Evolutionary conservation across 2,113 vertebrate genomes (phyloP).

Genomic region (Laterallus jamaicensis): DNA sequence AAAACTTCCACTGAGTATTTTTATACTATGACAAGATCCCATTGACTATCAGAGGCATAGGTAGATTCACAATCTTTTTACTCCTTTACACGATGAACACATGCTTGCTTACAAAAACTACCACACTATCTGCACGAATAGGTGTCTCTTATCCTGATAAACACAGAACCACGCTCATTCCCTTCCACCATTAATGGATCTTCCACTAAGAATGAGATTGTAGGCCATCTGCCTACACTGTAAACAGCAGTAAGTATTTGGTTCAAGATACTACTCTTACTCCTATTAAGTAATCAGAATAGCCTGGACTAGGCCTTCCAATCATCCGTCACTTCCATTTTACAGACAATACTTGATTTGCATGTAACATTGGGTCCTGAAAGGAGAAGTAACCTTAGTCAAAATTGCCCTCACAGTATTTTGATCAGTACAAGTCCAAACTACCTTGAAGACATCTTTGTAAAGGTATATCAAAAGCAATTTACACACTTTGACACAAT

Average conservation of each 20-base stretch:
- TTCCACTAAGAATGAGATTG: background rate
- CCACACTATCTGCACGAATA: background rate
- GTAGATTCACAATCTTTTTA: background rate
- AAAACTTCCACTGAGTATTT: background rate
- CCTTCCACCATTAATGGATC: background rate
- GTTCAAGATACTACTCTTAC: background rate
- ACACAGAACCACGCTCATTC: background rate
- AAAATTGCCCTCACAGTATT: background rate
- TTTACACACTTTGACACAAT: rapidly evolving
- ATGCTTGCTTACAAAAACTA: background rate
- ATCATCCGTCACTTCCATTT: background rate
- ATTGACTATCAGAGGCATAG: background rate
- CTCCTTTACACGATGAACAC: background rate
- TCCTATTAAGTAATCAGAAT: background rate
- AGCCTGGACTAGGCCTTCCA: background rate
- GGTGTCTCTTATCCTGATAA: background rate
- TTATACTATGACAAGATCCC: background rate
- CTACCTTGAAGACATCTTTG: background rate
- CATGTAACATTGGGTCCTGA: background rate
- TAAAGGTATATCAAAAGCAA: background rate
- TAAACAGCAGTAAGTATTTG: background rate
- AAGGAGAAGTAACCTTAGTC: background rate
- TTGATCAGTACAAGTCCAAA: background rate
- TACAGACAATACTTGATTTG: background rate
- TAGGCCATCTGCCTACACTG: background rate